Evolutionary conservation across 2,113 vertebrate species (phyloP).

Genomic region (Argyrosomus japonicus): DNA sequence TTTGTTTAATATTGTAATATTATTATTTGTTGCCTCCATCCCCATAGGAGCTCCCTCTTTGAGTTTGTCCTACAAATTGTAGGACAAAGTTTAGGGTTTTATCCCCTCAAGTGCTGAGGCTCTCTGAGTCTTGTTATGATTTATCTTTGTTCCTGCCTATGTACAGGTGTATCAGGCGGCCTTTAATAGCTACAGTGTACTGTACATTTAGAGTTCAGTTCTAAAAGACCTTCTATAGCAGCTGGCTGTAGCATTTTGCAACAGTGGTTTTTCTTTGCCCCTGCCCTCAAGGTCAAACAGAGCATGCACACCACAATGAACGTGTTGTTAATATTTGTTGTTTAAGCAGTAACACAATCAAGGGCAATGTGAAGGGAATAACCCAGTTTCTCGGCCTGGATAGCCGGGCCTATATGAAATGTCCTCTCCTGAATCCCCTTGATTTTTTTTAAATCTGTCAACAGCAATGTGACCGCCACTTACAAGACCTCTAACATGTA

Average conservation of each 20-base stretch:
- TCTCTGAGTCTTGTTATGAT: background rate
- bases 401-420: slow-evolving; percentile 4
- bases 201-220: background rate
- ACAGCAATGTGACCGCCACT: background rate
- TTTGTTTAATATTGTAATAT: too few species aligned
- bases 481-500: background rate
- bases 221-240: background rate
- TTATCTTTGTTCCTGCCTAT: background rate
- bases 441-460: slow-evolving; percentile 22
- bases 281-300: background rate
- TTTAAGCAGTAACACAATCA: background rate
- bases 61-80: too few species aligned
- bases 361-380: background rate
- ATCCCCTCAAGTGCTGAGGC: too few species aligned
- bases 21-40: too few species aligned
- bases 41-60: too few species aligned
- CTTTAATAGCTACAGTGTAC: background rate
- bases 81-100: slow-evolving; percentile 17
- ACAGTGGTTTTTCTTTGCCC: background rate
- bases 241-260: background rate
- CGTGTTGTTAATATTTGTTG: background rate
- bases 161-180: too few species aligned
- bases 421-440: background rate
- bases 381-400: slow-evolving; percentile 20
- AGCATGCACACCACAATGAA: background rate